Conservation (phyloP, 2,797 vertebrate species). For the Lateolabrax maculatus region DNA sequence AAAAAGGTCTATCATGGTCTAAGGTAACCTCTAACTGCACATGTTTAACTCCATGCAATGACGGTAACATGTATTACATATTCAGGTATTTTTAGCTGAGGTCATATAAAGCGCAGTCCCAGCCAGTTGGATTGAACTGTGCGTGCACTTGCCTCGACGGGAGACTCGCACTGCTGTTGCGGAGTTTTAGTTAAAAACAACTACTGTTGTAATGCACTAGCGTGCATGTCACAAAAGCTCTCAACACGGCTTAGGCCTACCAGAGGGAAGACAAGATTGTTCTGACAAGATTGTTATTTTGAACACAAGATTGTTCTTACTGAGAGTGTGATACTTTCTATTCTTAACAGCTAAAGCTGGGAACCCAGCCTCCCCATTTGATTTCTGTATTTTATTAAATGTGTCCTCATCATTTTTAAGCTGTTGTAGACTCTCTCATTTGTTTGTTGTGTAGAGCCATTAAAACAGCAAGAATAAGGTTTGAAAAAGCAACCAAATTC, state of each 20-base stretch:
- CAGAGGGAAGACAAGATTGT: too few species aligned
- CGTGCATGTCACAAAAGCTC: conserved; percentile 3
- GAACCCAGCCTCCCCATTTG: background rate
- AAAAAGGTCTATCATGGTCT: too few species aligned
- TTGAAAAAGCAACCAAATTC: background rate
- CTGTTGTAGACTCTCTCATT: background rate
- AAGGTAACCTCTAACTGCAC: too few species aligned
- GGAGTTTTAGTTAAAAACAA: conserved; percentile 22
- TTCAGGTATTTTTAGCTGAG: background rate
- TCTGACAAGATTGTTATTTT: too few species aligned
- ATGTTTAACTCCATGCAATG: background rate
- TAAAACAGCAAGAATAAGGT: background rate
- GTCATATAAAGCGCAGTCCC: background rate
- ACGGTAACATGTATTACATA: background rate
- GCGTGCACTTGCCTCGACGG: background rate
- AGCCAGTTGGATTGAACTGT: too few species aligned
- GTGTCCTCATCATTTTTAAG: background rate
- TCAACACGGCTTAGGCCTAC: too few species aligned
- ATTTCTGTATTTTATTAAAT: conserved; percentile 8
- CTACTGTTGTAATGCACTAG: background rate
- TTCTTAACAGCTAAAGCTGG: background rate
- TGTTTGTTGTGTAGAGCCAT: background rate
- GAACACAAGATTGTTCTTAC: too few species aligned
- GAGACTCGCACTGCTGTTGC: background rate
- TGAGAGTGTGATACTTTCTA: background rate